Conservation (phyloP, 2,888 invertebrate genomes). For the Drosophila percnosoma region DNA sequence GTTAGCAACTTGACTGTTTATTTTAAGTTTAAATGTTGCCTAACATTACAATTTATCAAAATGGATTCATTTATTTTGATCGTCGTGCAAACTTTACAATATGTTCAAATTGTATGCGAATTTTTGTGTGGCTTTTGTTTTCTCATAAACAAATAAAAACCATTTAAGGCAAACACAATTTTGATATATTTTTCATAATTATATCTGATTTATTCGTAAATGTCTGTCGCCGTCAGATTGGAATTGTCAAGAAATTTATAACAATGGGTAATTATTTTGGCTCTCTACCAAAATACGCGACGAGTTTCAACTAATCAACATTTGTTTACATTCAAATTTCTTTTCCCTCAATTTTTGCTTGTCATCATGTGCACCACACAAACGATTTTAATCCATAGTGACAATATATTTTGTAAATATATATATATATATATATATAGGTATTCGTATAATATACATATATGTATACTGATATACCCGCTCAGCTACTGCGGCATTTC, state of each 20-base stretch:
- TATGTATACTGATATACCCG: conserved; percentile 16
- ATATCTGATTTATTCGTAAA: conserved; percentile 57
- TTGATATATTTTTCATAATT: conserved; percentile 44
- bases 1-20: not conserved
- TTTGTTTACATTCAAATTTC: conserved; percentile 43
- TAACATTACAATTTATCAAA: conserved; percentile 39
- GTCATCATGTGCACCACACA: conserved; percentile 31
- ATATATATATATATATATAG: conserved; percentile 11
- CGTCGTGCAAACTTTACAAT: not conserved
- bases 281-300: conserved; percentile 58
- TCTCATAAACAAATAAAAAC: not conserved
- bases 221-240: conserved; percentile 55
- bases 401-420: conserved; percentile 9
- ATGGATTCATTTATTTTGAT: conserved; percentile 4
- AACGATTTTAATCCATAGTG: conserved; percentile 20
- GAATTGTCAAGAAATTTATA: conserved; percentile 57
- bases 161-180: not conserved
- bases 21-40: conserved; percentile 16
- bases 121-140: not conserved
- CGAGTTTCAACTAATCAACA: conserved; percentile 52
- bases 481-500: conserved; percentile 45
- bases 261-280: conserved; percentile 62
- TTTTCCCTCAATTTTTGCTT: conserved; percentile 31
- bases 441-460: not conserved
- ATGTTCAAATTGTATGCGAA: not conserved